Conservation (phyloP, 2,113 vertebrate species). For the Seriola aureovittata region DNA sequence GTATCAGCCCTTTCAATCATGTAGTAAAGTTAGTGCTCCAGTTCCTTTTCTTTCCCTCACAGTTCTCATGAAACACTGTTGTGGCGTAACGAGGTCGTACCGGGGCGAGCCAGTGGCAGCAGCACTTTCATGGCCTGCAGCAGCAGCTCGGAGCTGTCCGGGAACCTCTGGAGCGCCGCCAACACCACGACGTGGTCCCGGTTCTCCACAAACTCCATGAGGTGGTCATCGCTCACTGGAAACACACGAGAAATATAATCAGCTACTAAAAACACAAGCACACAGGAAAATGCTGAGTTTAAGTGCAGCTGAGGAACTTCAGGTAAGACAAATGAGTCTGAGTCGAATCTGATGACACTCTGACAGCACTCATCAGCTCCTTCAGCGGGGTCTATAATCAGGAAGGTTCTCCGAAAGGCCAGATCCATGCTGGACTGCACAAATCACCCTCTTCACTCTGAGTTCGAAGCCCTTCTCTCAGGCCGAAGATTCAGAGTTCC, state of each 20-base stretch:
- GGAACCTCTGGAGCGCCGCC: constrained; percentile 85
- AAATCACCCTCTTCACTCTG: too few relatives aligned
- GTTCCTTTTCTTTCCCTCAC: background rate
- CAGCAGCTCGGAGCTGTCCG: constrained; percentile 86
- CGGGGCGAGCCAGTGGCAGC: constrained; percentile 88
- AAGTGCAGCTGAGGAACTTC: too few relatives aligned
- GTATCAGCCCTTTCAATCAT: too few relatives aligned
- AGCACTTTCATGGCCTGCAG: constrained; percentile 88
- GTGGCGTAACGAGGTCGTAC: constrained; percentile 80
- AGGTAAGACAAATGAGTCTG: background rate
- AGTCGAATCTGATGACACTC: background rate
- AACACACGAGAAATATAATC: constrained; percentile 1
- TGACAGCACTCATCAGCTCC: too few relatives aligned
- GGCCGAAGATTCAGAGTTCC: too few relatives aligned
- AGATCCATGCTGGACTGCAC: too few relatives aligned
- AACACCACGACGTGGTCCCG: constrained; percentile 91
- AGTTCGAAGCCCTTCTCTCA: too few relatives aligned
- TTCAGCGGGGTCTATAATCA: too few relatives aligned
- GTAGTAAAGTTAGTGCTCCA: too few relatives aligned
- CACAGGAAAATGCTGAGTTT: background rate
- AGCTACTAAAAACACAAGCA: background rate
- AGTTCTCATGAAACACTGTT: accelerated
- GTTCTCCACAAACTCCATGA: constrained; percentile 94
- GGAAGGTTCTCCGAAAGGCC: too few relatives aligned
- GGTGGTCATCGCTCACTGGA: constrained; percentile 91